phyloP scores from a whole-genome alignment of 2,888 invertebrate species.

The Hetaerina titia region DNA sequence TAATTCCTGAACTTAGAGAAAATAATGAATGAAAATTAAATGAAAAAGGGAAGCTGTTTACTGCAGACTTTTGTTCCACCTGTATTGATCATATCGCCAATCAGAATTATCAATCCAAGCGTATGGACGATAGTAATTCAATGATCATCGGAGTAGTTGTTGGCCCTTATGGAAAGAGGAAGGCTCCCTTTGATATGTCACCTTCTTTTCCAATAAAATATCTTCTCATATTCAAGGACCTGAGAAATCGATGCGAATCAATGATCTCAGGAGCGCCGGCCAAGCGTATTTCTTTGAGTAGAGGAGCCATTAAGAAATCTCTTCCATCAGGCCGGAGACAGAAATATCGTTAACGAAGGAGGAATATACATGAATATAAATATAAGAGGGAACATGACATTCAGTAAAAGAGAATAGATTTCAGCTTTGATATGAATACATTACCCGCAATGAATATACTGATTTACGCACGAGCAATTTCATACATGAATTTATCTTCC shows the following conservation, averaged over 20 bases:
- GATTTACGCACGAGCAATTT: too few relatives aligned
- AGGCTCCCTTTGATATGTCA: background rate
- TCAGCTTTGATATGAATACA: background rate
- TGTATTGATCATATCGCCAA: background rate
- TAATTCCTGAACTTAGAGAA: too few relatives aligned
- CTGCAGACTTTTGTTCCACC: background rate
- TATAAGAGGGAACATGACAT: background rate
- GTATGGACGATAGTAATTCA: background rate
- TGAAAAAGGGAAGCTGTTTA: background rate
- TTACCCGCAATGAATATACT: background rate
- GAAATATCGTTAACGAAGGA: background rate
- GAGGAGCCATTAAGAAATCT: background rate
- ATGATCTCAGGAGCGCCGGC: background rate
- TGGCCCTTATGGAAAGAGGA: background rate
- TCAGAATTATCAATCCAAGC: conserved; percentile 29
- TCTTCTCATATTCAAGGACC: background rate
- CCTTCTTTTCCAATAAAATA: background rate
- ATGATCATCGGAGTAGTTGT: background rate
- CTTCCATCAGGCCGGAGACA: background rate
- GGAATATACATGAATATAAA: background rate
- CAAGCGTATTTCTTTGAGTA: background rate
- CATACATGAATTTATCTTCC: too few relatives aligned
- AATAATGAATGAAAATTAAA: too few relatives aligned
- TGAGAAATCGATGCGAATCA: background rate
- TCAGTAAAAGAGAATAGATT: background rate